Percentiles rank a stretch among this genome's conserved stretches.
Evolutionary conservation across 92 coral and sea anemone genomes (phyloP).

Genomic region (Chrysogorgia sp.): DNA sequence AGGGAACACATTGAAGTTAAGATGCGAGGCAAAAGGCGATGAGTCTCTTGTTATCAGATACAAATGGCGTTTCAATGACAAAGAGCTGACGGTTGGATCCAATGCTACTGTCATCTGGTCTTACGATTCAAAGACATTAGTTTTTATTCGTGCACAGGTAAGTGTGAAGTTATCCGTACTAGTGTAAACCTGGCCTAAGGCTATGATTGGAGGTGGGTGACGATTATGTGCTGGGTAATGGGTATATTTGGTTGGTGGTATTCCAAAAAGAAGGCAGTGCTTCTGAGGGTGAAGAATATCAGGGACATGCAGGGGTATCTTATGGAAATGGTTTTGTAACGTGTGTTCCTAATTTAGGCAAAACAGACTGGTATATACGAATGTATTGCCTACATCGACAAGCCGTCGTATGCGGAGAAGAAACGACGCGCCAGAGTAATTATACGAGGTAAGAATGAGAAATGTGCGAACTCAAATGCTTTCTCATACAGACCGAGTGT

Average conservation of each 20-base stretch:
- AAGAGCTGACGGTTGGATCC: not conserved
- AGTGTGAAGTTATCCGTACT: not conserved
- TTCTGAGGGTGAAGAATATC: not conserved
- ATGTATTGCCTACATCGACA: constrained; percentile 80
- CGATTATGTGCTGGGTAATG: not conserved
- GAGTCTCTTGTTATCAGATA: not conserved
- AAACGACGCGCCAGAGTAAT: constrained; percentile 58
- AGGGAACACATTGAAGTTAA: not conserved
- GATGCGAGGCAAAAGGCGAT: constrained; percentile 31
- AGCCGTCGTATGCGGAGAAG: constrained; percentile 67
- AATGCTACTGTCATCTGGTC: not conserved
- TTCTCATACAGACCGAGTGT: too few species aligned
- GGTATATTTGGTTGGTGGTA: not conserved
- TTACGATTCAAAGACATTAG: not conserved
- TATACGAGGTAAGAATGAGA: constrained; percentile 65
- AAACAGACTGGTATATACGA: constrained; percentile 76
- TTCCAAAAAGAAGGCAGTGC: too few species aligned
- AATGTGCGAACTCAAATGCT: too few species aligned
- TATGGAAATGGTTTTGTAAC: too few species aligned
- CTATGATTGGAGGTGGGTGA: not conserved
- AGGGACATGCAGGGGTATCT: not conserved
- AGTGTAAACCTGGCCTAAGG: too few species aligned
- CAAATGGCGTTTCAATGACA: constrained; percentile 24
- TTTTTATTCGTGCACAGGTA: constrained; percentile 7
- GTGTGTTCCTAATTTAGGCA: constrained; percentile 6